Evolutionary conservation across 2,113 vertebrate species (phyloP), one percentile per base, ranked within the genome.

Genomic region (Hemichromis elongatus): DNA sequence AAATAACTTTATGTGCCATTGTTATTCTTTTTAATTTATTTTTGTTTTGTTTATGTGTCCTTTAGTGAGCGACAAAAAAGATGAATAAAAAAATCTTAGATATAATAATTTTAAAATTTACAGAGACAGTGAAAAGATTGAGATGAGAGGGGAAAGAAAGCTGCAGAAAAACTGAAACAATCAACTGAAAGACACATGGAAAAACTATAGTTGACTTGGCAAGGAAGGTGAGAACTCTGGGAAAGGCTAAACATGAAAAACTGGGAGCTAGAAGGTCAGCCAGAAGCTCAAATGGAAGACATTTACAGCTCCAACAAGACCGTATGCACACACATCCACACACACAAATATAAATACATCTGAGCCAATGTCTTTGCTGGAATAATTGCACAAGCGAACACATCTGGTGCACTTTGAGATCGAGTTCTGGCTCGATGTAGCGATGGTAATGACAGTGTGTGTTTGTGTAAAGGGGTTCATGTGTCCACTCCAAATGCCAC

Each of bases 371-470:
- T 92, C 93, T 95, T 93, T 93, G 91, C 91, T 90, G 85, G 93
- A 94, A 93, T 91, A 92, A 94, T 93, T 87, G 89, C 88, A 90
- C 59, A 54, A 89, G 91, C 82, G 89, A 94, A 90, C 90, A 93
- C 93, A 94, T 95, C 94, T 94, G 94, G 93, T 94, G 94, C 91
- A 94, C 93, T 94, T 94, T 93, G 93, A 93, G 91, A 93, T 84
- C 6, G 90, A 92, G 88, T 90, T 89, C 88, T 93, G 92, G 89
- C 89, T 89, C 75, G 7, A 78, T 42, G 90, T 87, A 80, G 88
- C 82, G 28, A 90, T 86, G 90, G 89, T 90, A 93, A 92, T 91
- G 84, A 85, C 66, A 47, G 81, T 57, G 89, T 90, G 84, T 83
- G 57, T 82, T 75, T 80, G 68, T 52, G 80, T 66, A 26, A 52